Conservation (phyloP, 2,888 invertebrate genomes). For the Hanleya hanleyi region DNA sequence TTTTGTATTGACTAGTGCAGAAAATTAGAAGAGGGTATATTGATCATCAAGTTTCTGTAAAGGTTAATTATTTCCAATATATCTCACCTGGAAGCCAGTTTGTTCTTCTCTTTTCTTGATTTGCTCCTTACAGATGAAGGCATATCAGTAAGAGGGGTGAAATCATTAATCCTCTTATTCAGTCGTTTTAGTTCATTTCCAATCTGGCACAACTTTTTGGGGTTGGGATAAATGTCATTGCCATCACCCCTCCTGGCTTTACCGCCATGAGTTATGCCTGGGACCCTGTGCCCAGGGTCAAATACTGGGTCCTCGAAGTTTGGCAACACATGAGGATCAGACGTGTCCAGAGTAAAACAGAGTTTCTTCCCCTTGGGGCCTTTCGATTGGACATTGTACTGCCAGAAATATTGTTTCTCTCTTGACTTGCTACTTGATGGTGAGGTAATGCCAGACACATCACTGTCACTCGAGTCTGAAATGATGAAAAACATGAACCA, state of each 20-base stretch:
- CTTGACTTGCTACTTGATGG: slow-evolving; percentile 42
- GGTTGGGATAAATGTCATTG: slow-evolving; percentile 96
- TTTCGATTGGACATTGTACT: slow-evolving; percentile 98
- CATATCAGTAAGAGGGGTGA: slow-evolving; percentile 95
- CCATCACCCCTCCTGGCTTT: slow-evolving; percentile 97
- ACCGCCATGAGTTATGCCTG: slow-evolving; percentile 63
- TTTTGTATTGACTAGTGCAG: too few relatives aligned
- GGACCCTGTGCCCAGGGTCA: slow-evolving; percentile 79
- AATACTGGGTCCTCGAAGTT: slow-evolving; percentile 96
- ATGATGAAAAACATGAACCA: too few relatives aligned
- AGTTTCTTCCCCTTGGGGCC: slow-evolving; percentile 94
- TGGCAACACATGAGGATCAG: slow-evolving; percentile 93
- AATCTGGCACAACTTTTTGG: slow-evolving; percentile 90
- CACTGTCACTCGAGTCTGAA: slow-evolving; percentile 45
- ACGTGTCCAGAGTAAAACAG: slow-evolving; percentile 78
- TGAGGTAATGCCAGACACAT: slow-evolving; percentile 30
- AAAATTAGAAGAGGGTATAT: too few relatives aligned
- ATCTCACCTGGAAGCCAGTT: slow-evolving; percentile 88
- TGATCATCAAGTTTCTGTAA: too few relatives aligned
- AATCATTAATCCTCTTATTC: slow-evolving; percentile 92
- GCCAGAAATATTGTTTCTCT: slow-evolving; percentile 87
- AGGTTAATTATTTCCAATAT: too few relatives aligned
- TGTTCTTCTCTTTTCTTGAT: slow-evolving; percentile 93
- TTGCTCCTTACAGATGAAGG: slow-evolving; percentile 59
- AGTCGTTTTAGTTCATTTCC: slow-evolving; percentile 94